Evolutionary conservation across 1,140 invertebrate species (phyloP), one percentile per base, ranked within the genome.

Genomic region (Nebria ingens): DNA sequence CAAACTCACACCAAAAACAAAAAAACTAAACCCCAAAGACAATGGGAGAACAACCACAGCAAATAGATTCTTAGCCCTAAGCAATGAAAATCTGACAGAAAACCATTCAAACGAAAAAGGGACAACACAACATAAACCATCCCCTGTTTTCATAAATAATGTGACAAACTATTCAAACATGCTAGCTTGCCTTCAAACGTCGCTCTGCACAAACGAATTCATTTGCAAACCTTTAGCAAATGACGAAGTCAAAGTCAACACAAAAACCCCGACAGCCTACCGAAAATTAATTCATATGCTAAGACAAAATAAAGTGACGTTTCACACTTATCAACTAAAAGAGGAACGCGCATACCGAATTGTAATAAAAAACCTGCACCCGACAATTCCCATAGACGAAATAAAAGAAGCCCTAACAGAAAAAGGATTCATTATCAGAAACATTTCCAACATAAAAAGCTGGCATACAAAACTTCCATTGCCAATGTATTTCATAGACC

Each of bases 401-500:
- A 64, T 57, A 15, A 54, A 54, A 34, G 2, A 38, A 4, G 56
- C 53, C 2, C 49, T 57, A 29, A 4, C 4, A 29, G 25, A 29
- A 29, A 6, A 6, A 29, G 13, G 25, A 4, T 29, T 29, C 25
- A 13, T 6, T 6, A 54, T 61, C 13, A 56, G 57, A 17, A 52
- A 34, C 38, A 54, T 61, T 17, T 51, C 11, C 20, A 56, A 59
- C 51, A 52, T 62, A 1, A 40, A 56, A 54, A 61, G 55, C 40
- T 42, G 55, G 17, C 19, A 54, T 11, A 62, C 57, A 19, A 65
- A 65, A 51, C 50, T 53, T 15, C 63, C 60, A 19, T 52, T 67
- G 12, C 57, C 61, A 1, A 53, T 66, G 51, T 70, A 66, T 50
- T 65, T 62, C 52, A 42, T 67, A 13, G 62, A 67, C 51, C 21